Percentiles rank a stretch among this genome's conserved stretches.
Conservation (phyloP, 1,140 invertebrate species). For the Drosophila arawakana region DNA sequence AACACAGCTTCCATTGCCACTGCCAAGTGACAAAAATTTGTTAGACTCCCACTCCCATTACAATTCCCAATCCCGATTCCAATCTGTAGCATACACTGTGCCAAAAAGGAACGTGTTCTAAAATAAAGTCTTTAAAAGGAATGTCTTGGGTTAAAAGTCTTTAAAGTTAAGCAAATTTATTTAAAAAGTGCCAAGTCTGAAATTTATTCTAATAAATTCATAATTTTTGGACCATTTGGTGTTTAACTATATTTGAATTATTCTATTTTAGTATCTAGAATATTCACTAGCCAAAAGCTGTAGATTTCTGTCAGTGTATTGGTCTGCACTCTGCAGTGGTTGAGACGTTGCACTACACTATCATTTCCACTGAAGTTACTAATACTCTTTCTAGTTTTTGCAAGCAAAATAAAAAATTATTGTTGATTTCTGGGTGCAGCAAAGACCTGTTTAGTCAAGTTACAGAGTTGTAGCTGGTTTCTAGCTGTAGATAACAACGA, state of each 20-base stretch:
- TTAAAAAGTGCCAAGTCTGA: too few relatives aligned
- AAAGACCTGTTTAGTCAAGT: conserved; percentile 12
- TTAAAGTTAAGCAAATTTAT: too few relatives aligned
- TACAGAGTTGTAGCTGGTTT: conserved; percentile 17
- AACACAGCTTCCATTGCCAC: conserved; percentile 16
- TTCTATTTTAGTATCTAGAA: too few relatives aligned
- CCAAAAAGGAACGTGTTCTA: too few relatives aligned
- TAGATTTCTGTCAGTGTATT: too few relatives aligned
- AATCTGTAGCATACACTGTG: conserved; percentile 1
- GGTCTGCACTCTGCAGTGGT: background rate
- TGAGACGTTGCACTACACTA: background rate
- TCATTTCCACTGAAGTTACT: background rate
- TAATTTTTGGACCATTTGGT: too few relatives aligned
- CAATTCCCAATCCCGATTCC: background rate
- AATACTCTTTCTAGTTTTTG: conserved; percentile 11
- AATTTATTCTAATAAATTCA: too few relatives aligned
- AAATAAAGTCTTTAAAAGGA: too few relatives aligned
- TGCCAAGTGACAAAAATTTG: conserved; percentile 26
- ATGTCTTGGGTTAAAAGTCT: too few relatives aligned
- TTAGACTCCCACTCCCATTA: background rate
- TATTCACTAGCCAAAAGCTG: too few relatives aligned
- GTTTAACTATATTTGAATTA: too few relatives aligned
- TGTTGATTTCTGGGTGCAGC: conserved; percentile 23
- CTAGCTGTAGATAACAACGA: conserved; percentile 43
- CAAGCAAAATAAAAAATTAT: background rate